These are phyloP conservation scores for Sebastes flavidus DNA, from an alignment of 2,797 vertebrate species.

Conservation along the genomic window DNA sequence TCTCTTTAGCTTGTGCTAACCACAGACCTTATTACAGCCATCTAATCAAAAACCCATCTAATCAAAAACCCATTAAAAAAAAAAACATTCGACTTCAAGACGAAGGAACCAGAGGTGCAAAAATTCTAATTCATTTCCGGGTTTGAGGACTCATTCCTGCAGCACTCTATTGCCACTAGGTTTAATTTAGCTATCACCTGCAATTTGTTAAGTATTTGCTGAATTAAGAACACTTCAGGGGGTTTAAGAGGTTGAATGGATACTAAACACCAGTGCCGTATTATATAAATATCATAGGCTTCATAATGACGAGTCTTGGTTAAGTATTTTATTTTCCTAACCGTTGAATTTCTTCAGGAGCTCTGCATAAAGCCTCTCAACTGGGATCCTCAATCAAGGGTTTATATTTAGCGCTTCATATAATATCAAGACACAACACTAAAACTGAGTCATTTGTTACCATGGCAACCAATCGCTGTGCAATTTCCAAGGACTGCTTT, in stretches of 20 bases:
- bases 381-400: constrained; percentile 8
- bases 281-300: not conserved
- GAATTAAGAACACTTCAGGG: not conserved
- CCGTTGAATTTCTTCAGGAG: not conserved
- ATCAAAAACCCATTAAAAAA: too few species aligned
- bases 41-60: too few species aligned
- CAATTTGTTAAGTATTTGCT: not conserved
- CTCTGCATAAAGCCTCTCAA: constrained; percentile 5
- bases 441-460: constrained; percentile 30
- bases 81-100: too few species aligned
- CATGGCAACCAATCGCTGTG: constrained; percentile 33
- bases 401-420: constrained; percentile 51
- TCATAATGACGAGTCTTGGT: not conserved
- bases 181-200: not conserved
- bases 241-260: not conserved
- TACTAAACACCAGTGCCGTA: not conserved
- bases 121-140: accelerated
- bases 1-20: too few species aligned
- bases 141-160: too few species aligned
- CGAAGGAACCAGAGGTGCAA: too few species aligned
- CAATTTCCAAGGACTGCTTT: constrained; percentile 35
- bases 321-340: constrained; percentile 8
- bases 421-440: constrained; percentile 1
- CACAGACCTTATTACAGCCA: too few species aligned
- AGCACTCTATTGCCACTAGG: not conserved